phyloP scores from a whole-genome alignment of 2,113 vertebrate species.

The Gambusia affinis region DNA sequence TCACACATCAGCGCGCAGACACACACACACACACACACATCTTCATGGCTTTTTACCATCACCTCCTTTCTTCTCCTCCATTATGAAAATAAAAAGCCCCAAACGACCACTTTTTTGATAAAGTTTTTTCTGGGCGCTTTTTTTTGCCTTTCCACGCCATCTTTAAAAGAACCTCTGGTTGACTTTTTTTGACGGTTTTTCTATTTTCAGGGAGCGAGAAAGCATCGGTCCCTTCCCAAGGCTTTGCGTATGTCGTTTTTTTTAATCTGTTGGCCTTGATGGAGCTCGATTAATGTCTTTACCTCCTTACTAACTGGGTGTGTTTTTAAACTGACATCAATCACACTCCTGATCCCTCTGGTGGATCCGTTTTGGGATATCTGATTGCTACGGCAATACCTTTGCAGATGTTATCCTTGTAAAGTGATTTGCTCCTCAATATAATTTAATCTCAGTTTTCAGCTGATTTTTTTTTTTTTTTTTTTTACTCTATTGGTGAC shows the following conservation, averaged over 20 bases:
- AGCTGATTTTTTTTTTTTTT: conserved; percentile 76
- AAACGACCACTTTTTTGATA: conserved; percentile 87
- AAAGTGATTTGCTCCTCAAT: conserved; percentile 82
- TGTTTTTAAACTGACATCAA: conserved; percentile 89
- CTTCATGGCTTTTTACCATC: conserved; percentile 72
- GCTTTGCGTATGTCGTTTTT: conserved; percentile 79
- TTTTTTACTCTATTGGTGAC: conserved; percentile 60
- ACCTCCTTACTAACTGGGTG: conserved; percentile 80
- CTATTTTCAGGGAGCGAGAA: conserved; percentile 85
- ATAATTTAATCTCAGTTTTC: conserved; percentile 93
- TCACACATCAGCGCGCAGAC: conserved; percentile 23
- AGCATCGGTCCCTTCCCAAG: conserved; percentile 75
- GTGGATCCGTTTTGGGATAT: conserved; percentile 91
- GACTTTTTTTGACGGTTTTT: conserved; percentile 85
- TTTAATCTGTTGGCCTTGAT: conserved; percentile 84
- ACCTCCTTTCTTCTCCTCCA: conserved; percentile 87
- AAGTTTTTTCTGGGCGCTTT: conserved; percentile 85
- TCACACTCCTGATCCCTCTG: conserved; percentile 95
- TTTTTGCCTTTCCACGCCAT: conserved; percentile 78
- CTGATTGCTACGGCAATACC: conserved; percentile 81
- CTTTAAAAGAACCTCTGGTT: conserved; percentile 81
- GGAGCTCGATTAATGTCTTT: conserved; percentile 86
- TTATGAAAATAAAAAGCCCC: conserved; percentile 86
- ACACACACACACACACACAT: conserved; percentile 22
- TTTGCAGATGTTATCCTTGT: conserved; percentile 84